These are phyloP conservation scores for Siphamia tubifer DNA, from an alignment of 2,113 vertebrate species.

Conservation along the genomic window DNA sequence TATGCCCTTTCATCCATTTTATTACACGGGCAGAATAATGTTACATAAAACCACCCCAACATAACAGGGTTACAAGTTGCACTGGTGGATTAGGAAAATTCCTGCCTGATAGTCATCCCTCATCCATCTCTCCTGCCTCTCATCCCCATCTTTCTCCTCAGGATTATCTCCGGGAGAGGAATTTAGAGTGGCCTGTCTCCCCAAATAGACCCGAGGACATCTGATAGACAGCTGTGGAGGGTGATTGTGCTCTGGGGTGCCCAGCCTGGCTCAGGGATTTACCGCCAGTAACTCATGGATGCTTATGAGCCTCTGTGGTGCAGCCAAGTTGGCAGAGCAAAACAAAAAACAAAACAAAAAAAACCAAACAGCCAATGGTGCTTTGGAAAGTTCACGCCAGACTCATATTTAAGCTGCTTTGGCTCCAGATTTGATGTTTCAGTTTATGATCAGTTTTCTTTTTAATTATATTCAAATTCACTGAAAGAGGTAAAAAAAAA, in stretches of 20 bases:
- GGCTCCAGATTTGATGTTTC: not conserved
- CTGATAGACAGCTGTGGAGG: constrained; percentile 66
- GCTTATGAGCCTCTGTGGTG: constrained; percentile 30
- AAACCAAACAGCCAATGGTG: not conserved
- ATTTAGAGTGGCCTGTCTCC: constrained; percentile 69
- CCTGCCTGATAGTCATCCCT: constrained; percentile 55
- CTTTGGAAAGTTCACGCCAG: constrained; percentile 36
- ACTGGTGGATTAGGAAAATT: constrained; percentile 60
- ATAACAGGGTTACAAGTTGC: constrained; percentile 23
- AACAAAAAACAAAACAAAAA: too few relatives aligned
- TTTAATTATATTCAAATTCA: not conserved
- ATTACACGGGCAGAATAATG: constrained; percentile 7
- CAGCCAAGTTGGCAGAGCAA: constrained; percentile 39
- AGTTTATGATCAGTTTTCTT: not conserved
- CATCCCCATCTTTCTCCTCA: constrained; percentile 59
- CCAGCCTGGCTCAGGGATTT: constrained; percentile 47
- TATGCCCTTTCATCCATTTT: not conserved
- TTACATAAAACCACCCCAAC: constrained; percentile 1
- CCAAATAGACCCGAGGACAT: constrained; percentile 70
- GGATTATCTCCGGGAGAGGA: constrained; percentile 71
- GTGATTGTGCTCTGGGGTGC: constrained; percentile 43
- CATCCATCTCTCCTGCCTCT: constrained; percentile 22
- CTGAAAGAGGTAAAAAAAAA: too few relatives aligned
- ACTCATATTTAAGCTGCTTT: not conserved
- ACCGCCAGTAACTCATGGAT: constrained; percentile 26